phyloP scores from a whole-genome alignment of 2,797 vertebrate species.

The Acanthiza pusilla region DNA sequence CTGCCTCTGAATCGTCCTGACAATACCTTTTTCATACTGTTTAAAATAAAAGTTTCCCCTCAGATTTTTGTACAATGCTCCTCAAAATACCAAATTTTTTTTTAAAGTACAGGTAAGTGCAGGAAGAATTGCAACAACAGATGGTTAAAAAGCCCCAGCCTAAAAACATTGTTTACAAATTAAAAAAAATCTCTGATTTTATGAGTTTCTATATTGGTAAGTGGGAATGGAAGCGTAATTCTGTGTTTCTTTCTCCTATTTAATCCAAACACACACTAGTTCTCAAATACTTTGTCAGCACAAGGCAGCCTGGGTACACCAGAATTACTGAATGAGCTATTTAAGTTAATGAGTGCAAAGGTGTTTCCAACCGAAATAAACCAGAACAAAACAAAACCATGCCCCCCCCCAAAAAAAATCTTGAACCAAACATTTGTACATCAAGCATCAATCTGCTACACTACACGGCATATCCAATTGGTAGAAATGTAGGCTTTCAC shows the following conservation, averaged over 20 bases:
- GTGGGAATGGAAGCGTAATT: background rate
- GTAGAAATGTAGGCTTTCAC: background rate
- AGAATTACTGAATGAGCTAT: background rate
- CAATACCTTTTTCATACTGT: background rate
- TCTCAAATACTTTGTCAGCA: background rate
- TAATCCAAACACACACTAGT: background rate
- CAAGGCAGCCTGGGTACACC: background rate
- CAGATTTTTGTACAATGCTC: background rate
- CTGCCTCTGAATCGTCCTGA: background rate
- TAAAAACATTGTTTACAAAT: background rate
- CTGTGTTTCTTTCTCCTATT: background rate
- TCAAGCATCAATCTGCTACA: background rate
- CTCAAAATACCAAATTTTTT: background rate
- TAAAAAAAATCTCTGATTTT: background rate
- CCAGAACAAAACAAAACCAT: accelerated
- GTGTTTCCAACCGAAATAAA: background rate
- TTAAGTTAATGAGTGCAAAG: background rate
- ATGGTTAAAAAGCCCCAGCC: background rate
- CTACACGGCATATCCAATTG: background rate
- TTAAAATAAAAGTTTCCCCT: background rate
- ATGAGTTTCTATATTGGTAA: background rate
- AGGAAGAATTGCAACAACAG: background rate
- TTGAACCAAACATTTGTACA: background rate
- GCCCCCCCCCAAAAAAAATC: background rate
- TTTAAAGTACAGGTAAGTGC: background rate